Evolutionary conservation across 1,140 invertebrate species (phyloP), one percentile per base, ranked within the genome.

Genomic region (Nasonia vitripennis): DNA sequence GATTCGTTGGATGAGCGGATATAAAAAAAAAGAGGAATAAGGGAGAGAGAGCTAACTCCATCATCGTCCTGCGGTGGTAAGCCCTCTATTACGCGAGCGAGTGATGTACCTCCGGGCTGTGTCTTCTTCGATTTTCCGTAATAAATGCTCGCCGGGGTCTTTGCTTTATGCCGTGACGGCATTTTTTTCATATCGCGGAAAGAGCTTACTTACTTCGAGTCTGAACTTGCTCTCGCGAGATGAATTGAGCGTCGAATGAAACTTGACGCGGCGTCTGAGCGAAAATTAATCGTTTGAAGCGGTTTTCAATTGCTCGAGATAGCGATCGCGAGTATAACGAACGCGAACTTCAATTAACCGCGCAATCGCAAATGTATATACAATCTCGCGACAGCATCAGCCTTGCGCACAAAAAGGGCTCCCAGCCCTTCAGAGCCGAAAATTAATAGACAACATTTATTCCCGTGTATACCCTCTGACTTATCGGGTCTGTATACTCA

Each of bases 71-170:
- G 11, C 67, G 9, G 73, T n/a, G 68, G 41, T 74, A 74, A 81
- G 80, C 80, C 45, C 27, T 41, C 45, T 70, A 81, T 81, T 81
- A 81, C 7, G 10, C 11, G 27, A 23, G 62, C 31, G 27, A 10
- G 5, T 27, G 3, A 62, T 9, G 31, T 67, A 74, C n/a, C 70
- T 55, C 10, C 2, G 11, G 70, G 70, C 68, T 34, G 27, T 37
- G 23, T 51, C n/a, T 74, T 55, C 23, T 55, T 73, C 80, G 80
- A 81, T 81, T 74, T 81, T 74, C 34, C 45, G 45, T 51, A 74
- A 73, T 81, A 45, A 81, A 48, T 41, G 45, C 23, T 62, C 27
- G 48, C 45, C 45, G 45, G 37, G 23, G 45, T 48, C 31, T 23
- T 55, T 68, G 10, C n/a, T 12, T 11, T 17, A 68, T 12, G 55